Base-by-base conservation (phyloP, 2,888 invertebrate species). In the Zaprionus lineosus region DNA sequence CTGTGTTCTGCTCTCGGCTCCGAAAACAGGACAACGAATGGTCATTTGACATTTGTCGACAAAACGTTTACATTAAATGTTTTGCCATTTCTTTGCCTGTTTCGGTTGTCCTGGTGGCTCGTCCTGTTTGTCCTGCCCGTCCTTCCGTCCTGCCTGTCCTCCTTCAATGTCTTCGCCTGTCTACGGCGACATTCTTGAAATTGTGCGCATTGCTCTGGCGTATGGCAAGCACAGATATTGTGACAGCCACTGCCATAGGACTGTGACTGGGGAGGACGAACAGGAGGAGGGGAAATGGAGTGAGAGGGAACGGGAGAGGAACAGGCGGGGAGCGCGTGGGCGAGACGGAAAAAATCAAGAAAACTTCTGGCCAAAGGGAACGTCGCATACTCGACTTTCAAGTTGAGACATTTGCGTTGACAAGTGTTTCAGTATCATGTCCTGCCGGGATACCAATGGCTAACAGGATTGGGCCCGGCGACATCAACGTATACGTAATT, bases 41-140 rank as follows among this genome's bases (percentile, higher is more conserved):
- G 81, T 74, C 84, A 84, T 79, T 84, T 86, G 84, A 84, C 83
- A 86, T 82, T 84, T 86, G 82, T 74, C 78, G 78, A 75, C 86
- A 81, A 79, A 81, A 74, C 86, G 78, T 86, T 84, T 84, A 81
- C 84, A 82, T 82, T 85, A 85, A 81, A 81, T 77, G 74, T 74
- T 76, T 69, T 69, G 76, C 67, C 76, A 72, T 84, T 77, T 71
- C 82, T 58, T 74, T 56, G 76, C 64, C 61, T 44, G 46, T 60
- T 74, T 58, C 43, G 46, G 48, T 39, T 65, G 37, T 24, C 43
- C 43, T 8, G 15, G 31, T 37, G 34, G 12, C 9, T 37, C 28
- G 6, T 21, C 24, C 7, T 11, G 12, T 47, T 28, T 15, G 6
- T 24, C 24, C 18, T 24, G n/a, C n/a, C n/a, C n/a, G n/a, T n/a